Conservation (phyloP, 1,140 invertebrate genomes). For the Anoplophora glabripennis region DNA sequence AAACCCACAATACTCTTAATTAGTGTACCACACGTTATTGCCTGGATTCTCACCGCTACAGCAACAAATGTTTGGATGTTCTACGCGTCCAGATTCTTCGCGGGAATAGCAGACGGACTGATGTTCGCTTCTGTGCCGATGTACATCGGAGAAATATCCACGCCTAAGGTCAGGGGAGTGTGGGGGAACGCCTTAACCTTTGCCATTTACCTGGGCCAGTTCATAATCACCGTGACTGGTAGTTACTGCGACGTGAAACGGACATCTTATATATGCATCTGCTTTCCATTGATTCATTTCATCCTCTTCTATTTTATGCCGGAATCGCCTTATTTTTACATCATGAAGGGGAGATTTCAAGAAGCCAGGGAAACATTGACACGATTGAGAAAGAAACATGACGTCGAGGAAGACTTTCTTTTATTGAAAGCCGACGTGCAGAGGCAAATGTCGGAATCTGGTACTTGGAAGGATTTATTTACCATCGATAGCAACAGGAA, state of each 20-base stretch:
- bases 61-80: conserved; percentile 1
- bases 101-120: conserved; percentile 1
- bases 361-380: conserved; percentile 36
- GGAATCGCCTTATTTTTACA: conserved; percentile 41
- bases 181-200: conserved; percentile 50
- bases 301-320: conserved; percentile 32
- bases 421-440: conserved; percentile 27
- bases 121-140: conserved; percentile 49
- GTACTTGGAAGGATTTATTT: conserved; percentile 40
- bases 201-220: conserved; percentile 52
- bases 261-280: conserved; percentile 17
- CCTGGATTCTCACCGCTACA: neutral
- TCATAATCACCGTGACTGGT: conserved; percentile 49
- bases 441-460: conserved; percentile 30
- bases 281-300: conserved; percentile 7
- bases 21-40: neutral
- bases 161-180: conserved; percentile 62
- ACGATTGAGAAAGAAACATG: no score
- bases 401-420: conserved; percentile 36
- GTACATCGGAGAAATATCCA: conserved; percentile 64
- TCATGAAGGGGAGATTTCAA: conserved; percentile 33
- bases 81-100: neutral
- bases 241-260: conserved; percentile 16
- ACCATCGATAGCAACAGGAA: conserved; percentile 48
- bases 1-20: conserved; percentile 1